A percentile compares a stretch with the other conserved stretches of the same genome.
Evolutionary conservation across 2,797 vertebrate genomes (phyloP).

Genomic region (Gallinago nigripennis): DNA sequence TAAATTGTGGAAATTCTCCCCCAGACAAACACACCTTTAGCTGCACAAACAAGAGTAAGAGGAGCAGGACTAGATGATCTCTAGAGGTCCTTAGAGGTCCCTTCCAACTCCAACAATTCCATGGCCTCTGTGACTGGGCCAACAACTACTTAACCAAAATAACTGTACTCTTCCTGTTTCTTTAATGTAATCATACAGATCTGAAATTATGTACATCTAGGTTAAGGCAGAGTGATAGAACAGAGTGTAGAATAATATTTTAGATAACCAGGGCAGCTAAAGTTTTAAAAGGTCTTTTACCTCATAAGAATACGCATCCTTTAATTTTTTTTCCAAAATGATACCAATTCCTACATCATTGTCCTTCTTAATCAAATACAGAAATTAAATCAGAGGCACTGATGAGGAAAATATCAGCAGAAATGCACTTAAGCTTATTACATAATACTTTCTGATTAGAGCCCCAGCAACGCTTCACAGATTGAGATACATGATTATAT

Average conservation of each 20-base stretch:
- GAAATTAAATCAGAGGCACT: slow-evolving; percentile 42
- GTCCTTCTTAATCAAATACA: slow-evolving; percentile 44
- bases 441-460: slow-evolving; percentile 34
- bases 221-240: not conserved
- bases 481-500: not conserved
- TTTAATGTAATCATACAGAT: not conserved
- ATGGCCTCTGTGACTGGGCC: no score
- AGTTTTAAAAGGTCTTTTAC: not conserved
- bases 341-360: not conserved
- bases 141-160: not conserved
- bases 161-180: not conserved
- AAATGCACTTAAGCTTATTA: slow-evolving; percentile 41
- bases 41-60: not conserved
- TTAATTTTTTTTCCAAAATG: not conserved
- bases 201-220: not conserved
- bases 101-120: no score
- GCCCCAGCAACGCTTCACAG: not conserved
- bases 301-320: not conserved
- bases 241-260: not conserved
- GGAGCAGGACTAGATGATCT: no score
- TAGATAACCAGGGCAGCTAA: not conserved
- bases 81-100: no score
- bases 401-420: slow-evolving; percentile 22
- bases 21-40: not conserved
- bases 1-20: not conserved